phyloP scores from a whole-genome alignment of 2,888 invertebrate genomes.

The Mythimna ferrago region DNA sequence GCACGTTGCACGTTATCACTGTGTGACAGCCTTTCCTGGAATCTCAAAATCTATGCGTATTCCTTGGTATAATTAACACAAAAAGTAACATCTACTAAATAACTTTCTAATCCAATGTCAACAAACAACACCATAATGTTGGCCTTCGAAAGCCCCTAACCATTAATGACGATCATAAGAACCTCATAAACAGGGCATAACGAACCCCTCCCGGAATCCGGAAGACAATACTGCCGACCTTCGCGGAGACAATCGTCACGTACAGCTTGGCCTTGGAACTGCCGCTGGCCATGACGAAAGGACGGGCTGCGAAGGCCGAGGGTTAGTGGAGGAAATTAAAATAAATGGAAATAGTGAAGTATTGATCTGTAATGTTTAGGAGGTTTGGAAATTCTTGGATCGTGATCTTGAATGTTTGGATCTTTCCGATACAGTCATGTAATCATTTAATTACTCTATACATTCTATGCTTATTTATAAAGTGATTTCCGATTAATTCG shows the following conservation, averaged over 20 bases:
- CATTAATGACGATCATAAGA: conserved; percentile 5
- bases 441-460: too few relatives aligned
- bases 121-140: background rate
- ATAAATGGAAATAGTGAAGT: conserved; percentile 29
- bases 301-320: conserved; percentile 29
- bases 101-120: background rate
- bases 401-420: too few relatives aligned
- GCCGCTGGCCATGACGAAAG: conserved; percentile 22
- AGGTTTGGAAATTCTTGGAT: background rate
- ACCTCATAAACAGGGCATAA: conserved; percentile 17
- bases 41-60: too few relatives aligned
- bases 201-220: conserved; percentile 5
- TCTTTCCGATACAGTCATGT: too few relatives aligned
- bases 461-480: too few relatives aligned
- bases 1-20: too few relatives aligned
- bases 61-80: background rate
- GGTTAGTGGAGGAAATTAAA: conserved; percentile 24
- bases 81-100: background rate
- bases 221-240: conserved; percentile 33
- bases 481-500: too few relatives aligned
- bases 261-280: conserved; percentile 35
- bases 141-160: background rate
- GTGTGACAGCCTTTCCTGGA: too few relatives aligned
- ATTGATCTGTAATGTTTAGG: conserved; percentile 6
- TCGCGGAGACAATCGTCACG: conserved; percentile 40